Base-by-base conservation (phyloP, 2,888 invertebrate genomes). In the Microchrysa polita region DNA sequence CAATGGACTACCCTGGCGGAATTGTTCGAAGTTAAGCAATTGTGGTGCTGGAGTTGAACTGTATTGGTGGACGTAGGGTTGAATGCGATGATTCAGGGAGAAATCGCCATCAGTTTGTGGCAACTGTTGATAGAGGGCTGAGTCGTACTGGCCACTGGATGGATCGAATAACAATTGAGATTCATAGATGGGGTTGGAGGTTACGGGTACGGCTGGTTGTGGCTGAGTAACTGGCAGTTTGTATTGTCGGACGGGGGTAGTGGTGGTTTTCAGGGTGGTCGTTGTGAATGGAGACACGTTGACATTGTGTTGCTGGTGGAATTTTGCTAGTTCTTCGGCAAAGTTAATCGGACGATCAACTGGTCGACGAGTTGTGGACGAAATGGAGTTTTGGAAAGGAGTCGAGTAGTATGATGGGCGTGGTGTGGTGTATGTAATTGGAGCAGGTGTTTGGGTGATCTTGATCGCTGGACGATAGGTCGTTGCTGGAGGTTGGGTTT, bases 141-240 rank as follows among this genome's bases (percentile, higher is more conserved):
- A 92, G 80, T 93, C 91, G 87, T 93, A 93, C 79, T 91, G 90
- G 65, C 93, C 93, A 78, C 91, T 90, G 42, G 89, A 82, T 20
- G 93, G 93, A 83, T 94, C 93, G 82, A 88, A 93, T 0, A 93
- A 88, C 40, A 93, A 85, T 81, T 93, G 92, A 22, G 93, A 92
- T 67, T 92, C 91, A 83, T 93, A 93, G 73, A 93, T 87, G 74
- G 92, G 92, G 78, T 90, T 88, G 55, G 87, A 83, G 27, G 84
- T 81, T 18, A 84, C 80, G 57, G 81, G 83, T 61, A 76, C 78
- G 75, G 83, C 84, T 52, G 84, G 79, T 78, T 86, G 87, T n/a
- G n/a, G n/a, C 0, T 86, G 81, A 72, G 76, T 74, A 9, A 16
- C 12, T 52, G 76, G 76, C 22, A 76, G 55, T 59, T 76, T 78